Evolutionary conservation across 2,797 vertebrate species (phyloP).

Genomic region (Falco naumanni): DNA sequence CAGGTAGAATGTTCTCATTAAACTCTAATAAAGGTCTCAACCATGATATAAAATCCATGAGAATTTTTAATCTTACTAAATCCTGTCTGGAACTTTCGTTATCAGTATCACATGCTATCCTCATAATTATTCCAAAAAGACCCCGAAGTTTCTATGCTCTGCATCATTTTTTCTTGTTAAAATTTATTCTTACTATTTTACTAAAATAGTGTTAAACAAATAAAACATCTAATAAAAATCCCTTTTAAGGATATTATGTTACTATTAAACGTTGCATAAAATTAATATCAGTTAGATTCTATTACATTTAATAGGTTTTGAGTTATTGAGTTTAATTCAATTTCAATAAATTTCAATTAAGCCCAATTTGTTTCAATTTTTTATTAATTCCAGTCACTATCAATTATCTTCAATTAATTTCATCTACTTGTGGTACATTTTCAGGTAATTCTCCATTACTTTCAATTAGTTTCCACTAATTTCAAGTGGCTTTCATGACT

Average conservation of each 20-base stretch:
- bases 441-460: constrained; percentile 79
- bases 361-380: constrained; percentile 73
- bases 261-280: constrained; percentile 71
- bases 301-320: constrained; percentile 78
- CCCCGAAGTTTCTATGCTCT: neutral
- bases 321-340: constrained; percentile 77
- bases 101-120: constrained; percentile 16
- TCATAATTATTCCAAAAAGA: constrained; percentile 16
- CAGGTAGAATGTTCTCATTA: constrained; percentile 62
- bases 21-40: constrained; percentile 56
- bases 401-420: constrained; percentile 82
- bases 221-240: constrained; percentile 49
- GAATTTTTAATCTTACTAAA: constrained; percentile 31
- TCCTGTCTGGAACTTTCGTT: constrained; percentile 32
- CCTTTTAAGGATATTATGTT: constrained; percentile 65
- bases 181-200: constrained; percentile 30
- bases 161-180: neutral
- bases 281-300: constrained; percentile 77
- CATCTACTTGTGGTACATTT: constrained; percentile 76
- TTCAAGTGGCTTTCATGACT: constrained; percentile 66
- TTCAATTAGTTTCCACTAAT: constrained; percentile 79
- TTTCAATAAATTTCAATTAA: constrained; percentile 83
- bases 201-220: constrained; percentile 50
- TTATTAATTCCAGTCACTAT: constrained; percentile 80
- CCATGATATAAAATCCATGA: constrained; percentile 15